phyloP scores from a whole-genome alignment of 2,113 vertebrate species.

The Halcyon senegalensis region DNA sequence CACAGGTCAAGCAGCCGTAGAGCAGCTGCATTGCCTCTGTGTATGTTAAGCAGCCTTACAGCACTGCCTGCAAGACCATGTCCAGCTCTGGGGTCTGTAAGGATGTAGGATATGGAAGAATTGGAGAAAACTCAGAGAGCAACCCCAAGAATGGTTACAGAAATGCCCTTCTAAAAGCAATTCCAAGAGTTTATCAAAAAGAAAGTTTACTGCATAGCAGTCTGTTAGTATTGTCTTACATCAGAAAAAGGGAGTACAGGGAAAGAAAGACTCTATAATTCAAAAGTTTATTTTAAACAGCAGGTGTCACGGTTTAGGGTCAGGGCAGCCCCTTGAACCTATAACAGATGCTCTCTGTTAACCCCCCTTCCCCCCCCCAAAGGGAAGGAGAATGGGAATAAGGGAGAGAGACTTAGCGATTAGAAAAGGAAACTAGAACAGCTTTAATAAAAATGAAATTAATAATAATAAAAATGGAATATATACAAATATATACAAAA shows the following conservation, averaged over 20 bases:
- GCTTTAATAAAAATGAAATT: no score
- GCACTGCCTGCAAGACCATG: not conserved
- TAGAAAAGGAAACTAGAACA: no score
- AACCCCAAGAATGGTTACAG: not conserved
- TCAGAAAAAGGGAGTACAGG: not conserved
- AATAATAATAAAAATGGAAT: no score
- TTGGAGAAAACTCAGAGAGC: not conserved
- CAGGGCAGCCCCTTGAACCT: no score
- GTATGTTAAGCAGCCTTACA: not conserved
- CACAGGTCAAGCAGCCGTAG: not conserved
- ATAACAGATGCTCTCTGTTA: no score
- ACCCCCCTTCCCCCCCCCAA: no score
- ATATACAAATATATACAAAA: no score
- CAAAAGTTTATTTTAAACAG: not conserved
- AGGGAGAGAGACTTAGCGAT: no score
- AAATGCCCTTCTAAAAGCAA: not conserved
- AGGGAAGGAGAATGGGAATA: no score
- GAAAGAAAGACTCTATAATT: not conserved
- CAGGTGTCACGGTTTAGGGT: no score
- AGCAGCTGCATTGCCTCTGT: not conserved
- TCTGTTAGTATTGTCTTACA: not conserved
- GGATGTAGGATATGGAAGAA: not conserved
- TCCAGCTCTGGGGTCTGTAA: not conserved
- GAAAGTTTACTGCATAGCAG: not conserved
- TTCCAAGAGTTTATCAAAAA: not conserved